These are phyloP conservation scores for Aleiodes sp. DNA, from an alignment of 1,140 invertebrate species.

Conservation along the genomic window DNA sequence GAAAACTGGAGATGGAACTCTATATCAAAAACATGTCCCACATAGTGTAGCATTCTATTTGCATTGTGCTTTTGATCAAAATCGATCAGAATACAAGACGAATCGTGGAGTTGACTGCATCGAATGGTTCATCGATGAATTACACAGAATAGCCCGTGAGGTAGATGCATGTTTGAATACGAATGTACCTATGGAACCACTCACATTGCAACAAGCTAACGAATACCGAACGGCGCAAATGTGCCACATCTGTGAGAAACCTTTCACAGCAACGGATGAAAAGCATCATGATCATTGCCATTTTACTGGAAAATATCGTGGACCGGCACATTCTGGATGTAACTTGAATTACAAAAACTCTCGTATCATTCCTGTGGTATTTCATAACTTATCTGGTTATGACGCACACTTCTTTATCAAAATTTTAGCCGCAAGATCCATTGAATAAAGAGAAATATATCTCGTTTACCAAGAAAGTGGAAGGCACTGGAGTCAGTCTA, in stretches of 20 bases:
- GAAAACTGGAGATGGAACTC: slow-evolving; percentile 37
- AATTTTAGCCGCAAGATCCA: background rate
- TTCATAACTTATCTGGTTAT: slow-evolving; percentile 29
- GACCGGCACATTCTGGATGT: background rate
- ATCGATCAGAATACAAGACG: slow-evolving; percentile 46
- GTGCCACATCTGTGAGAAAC: slow-evolving; percentile 9
- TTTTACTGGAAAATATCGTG: background rate
- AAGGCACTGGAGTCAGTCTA: background rate
- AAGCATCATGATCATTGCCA: slow-evolving; percentile 45
- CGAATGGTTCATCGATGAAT: slow-evolving; percentile 40
- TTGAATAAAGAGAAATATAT: background rate
- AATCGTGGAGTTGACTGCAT: slow-evolving; percentile 48
- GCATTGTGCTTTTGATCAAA: slow-evolving; percentile 54
- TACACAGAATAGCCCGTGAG: background rate
- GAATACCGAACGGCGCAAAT: background rate
- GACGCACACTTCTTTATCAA: slow-evolving; percentile 5
- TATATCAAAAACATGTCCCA: slow-evolving; percentile 50
- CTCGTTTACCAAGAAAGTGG: background rate
- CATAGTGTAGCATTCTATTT: slow-evolving; percentile 57
- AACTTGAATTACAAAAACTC: slow-evolving; percentile 36
- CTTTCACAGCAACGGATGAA: background rate
- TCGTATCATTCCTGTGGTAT: background rate
- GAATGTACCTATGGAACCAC: background rate
- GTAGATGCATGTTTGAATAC: background rate
- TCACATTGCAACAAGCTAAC: background rate